These are phyloP conservation scores for Paratrypauchen microcephalus DNA, from an alignment of 2,797 vertebrate species.

Conservation along the genomic window DNA sequence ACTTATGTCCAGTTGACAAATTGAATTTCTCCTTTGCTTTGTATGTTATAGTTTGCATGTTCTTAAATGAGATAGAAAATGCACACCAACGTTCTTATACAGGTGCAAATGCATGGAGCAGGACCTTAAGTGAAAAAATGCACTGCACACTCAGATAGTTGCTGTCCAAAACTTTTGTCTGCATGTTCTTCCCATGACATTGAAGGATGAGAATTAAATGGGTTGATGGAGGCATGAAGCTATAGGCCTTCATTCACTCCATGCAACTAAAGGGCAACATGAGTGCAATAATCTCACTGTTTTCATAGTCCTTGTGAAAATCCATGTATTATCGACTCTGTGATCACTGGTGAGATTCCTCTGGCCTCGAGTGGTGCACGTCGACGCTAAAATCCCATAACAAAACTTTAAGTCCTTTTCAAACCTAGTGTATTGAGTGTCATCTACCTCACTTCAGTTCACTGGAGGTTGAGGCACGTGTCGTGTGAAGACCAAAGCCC, in stretches of 20 bases:
- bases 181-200: too few relatives aligned
- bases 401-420: conserved; percentile 8
- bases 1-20: too few relatives aligned
- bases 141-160: too few relatives aligned
- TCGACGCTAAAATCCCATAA: conserved; percentile 14
- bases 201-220: too few relatives aligned
- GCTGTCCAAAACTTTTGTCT: too few relatives aligned
- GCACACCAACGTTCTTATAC: too few relatives aligned
- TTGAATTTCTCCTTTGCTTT: too few relatives aligned
- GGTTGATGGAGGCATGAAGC: background rate
- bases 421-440: conserved; percentile 19
- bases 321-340: background rate
- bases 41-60: background rate
- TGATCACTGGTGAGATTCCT: background rate
- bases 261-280: background rate
- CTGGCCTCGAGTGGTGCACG: conserved; percentile 20
- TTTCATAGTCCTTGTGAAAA: background rate
- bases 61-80: too few relatives aligned
- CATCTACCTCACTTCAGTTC: conserved; percentile 27
- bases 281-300: background rate
- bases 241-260: background rate
- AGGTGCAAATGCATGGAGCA: too few relatives aligned
- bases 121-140: too few relatives aligned
- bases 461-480: conserved; percentile 31
- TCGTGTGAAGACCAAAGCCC: conserved; percentile 49